Percentiles rank a stretch among this genome's conserved stretches.
Conservation (phyloP, 1,140 invertebrate species). For the Laupala kohalensis region DNA sequence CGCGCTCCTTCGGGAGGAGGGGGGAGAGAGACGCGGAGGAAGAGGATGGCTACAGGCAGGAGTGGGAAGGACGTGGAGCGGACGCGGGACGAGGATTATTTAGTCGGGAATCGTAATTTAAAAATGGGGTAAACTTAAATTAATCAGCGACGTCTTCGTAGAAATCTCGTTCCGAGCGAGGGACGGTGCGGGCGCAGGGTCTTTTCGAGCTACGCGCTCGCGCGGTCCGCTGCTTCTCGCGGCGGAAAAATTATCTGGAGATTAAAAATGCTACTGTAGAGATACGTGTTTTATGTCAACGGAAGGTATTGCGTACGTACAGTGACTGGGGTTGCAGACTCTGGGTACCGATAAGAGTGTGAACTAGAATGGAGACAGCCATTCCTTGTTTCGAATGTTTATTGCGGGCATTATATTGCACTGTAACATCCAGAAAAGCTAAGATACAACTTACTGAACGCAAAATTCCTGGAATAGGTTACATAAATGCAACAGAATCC, state of each 20-base stretch:
- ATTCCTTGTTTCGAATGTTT: no score
- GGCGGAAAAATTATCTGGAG: not conserved
- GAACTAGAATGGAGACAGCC: no score
- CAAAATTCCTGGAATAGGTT: no score
- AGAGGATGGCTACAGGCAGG: not conserved
- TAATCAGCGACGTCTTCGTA: not conserved
- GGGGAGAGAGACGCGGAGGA: no score
- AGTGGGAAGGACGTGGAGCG: not conserved
- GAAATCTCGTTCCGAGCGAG: not conserved
- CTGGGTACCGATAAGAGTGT: no score
- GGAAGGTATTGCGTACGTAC: not conserved
- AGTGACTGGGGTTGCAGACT: no score
- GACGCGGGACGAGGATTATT: not conserved
- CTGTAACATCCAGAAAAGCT: no score
- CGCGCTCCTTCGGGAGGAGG: not conserved
- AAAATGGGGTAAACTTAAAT: not conserved
- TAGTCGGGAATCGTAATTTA: not conserved
- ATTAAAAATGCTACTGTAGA: not conserved
- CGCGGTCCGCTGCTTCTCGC: not conserved
- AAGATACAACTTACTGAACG: no score
- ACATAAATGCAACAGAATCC: no score
- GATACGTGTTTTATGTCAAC: not conserved
- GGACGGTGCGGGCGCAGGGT: not conserved
- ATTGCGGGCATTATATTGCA: no score
- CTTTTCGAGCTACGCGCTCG: not conserved